Base-by-base conservation (phyloP, 2,888 invertebrate species). In the Beris chalybata region DNA sequence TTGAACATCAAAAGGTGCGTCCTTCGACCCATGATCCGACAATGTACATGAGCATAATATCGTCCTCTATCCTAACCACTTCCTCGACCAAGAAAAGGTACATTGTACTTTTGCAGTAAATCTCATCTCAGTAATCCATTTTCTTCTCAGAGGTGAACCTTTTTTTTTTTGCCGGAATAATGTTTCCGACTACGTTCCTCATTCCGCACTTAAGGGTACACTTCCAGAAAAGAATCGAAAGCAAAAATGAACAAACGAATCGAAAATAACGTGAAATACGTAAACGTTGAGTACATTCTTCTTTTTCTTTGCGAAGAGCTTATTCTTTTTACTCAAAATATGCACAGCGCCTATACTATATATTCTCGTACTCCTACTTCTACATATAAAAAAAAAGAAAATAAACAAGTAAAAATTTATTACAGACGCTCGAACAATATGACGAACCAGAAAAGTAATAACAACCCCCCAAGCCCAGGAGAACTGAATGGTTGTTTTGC, bases 181-280 rank as follows among this genome's bases (percentile, higher is more conserved):
- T 56, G 13, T 43, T 15, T 43, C 13, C 22, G 9, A 9, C 32
- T 9, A 56, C 30, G 15, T 13, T n/a, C 43, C 4, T 9, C 11
- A 38, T 1, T 38, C 22, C 38, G n/a, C 29, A 52, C n/a, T 56
- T 56, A n/a, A 6, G 48, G 12, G 48, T 13, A 2, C n/a, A 5
- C n/a, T 48, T 5, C 44, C 44, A 12, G 44, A n/a, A 9, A 44
- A 12, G 44, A n/a, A 44, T 15, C 15, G 48, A n/a, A n/a, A 48
- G 15, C 13, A 48, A n/a, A 44, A 48, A 15, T 13, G 48, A 48
- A 13, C 48, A 48, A 52, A 22, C 52, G 9, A 9, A 61, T 61
- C 52, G 61, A 50, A 52, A 61, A 61, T 61, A 61, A 61, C 61
- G 50, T 50, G 50, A 22, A 58, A 58, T 22, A 29, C 45, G 30